Base-by-base conservation (phyloP, 1,140 invertebrate species). In the Drosophila insularis region DNA sequence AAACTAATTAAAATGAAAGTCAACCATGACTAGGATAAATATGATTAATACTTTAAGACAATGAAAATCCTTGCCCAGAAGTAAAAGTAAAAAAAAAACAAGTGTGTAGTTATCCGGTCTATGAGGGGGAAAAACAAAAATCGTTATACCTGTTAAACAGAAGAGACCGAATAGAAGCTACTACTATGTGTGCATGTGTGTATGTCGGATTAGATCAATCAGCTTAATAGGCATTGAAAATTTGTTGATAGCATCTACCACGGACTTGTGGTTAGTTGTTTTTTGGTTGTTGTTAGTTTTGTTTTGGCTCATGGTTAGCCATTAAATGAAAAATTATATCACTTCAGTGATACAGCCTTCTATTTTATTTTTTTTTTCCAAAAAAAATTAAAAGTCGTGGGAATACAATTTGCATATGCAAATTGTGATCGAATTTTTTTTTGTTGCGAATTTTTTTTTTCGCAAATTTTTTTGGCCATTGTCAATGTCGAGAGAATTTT, bases 351-450 rank as follows among this genome's bases (percentile, higher is more conserved):
- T 40, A 73, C 74, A 62, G 67, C 37, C 54, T 64, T 64, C 78
- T 84, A 73, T 74, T 71, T 13, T 23, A 4, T 13, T 61, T 55
- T 68, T 80, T 77, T 63, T 39, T 40, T 35, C 46, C 63, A 65
- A 87, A 87, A 82, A 82, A 27, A 27, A 27, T 86, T 86, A 79
- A 82, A 86, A 87, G 76, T 89, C 84, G 79, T 87, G 82, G 84
- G 82, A 87, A 89, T 77, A 62, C 63, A 71, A 87, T 87, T 87
- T 87, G 84, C 82, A 87, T 87, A 84, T 82, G 80, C 80, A 74
- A 81, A 81, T 77, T 77, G 17, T 74, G 77, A 76, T 82, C 69
- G 63, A 73, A 76, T 55, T 66, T 75, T 56, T 50, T 21, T 67
- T 72, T 73, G 72, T 66, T 40, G 78, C 74, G 32, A 72, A 71